Percentiles rank a stretch among this genome's conserved stretches.
Conservation (phyloP, 2,888 invertebrate genomes). For the Camponotus fellah region DNA sequence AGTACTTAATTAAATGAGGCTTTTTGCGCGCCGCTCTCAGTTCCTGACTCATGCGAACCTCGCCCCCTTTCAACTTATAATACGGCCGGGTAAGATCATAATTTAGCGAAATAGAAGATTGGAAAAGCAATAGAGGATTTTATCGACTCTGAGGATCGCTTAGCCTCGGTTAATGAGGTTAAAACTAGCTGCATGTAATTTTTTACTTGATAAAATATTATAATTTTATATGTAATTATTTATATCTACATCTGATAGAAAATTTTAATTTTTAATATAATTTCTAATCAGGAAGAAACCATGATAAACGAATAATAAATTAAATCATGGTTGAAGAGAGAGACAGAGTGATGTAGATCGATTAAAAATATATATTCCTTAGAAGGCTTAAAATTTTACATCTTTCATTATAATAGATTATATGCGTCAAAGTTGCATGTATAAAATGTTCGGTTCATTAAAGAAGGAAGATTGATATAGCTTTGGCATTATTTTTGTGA, state of each 20-base stretch:
- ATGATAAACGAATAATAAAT: neutral
- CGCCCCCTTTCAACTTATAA: conserved; percentile 40
- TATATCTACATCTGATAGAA: too few species aligned
- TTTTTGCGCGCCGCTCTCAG: conserved; percentile 63
- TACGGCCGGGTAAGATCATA: conserved; percentile 38
- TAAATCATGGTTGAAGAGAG: neutral
- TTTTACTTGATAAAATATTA: neutral
- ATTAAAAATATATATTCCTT: neutral
- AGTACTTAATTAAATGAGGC: conserved; percentile 71
- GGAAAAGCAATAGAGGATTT: neutral
- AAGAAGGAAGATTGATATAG: neutral
- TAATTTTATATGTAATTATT: neutral
- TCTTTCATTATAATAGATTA: neutral
- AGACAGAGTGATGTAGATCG: neutral
- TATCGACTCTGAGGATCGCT: neutral
- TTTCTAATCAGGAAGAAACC: neutral
- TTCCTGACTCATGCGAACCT: conserved; percentile 44
- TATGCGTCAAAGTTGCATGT: neutral
- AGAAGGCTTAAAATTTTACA: neutral
- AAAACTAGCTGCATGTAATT: neutral
- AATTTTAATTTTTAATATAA: neutral
- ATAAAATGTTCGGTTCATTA: neutral
- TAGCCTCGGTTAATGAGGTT: conserved; percentile 24
- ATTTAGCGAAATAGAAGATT: conserved; percentile 31
- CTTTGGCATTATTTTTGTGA: neutral